Evolutionary conservation across 2,888 invertebrate species (phyloP).

Genomic region (Gasteruption jaculator): DNA sequence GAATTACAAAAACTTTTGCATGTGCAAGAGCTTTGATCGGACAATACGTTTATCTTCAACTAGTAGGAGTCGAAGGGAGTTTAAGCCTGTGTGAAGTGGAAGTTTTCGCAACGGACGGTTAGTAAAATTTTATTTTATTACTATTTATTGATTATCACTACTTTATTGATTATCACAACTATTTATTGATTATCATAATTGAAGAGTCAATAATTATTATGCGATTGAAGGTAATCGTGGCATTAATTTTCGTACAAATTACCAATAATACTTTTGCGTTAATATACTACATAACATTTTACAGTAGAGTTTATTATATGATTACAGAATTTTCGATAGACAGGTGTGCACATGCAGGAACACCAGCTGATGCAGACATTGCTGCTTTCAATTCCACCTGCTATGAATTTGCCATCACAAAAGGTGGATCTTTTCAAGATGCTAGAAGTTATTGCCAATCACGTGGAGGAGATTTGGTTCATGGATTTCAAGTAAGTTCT

Average conservation of each 20-base stretch:
- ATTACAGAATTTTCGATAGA: constrained; percentile 80
- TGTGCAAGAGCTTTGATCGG: constrained; percentile 83
- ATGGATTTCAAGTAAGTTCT: constrained; percentile 59
- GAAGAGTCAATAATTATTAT: neutral
- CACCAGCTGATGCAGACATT: constrained; percentile 75
- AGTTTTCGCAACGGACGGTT: constrained; percentile 86
- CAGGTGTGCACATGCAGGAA: constrained; percentile 70
- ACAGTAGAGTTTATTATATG: too few relatives aligned
- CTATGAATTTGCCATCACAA: constrained; percentile 80
- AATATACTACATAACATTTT: constrained; percentile 12
- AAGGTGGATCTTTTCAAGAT: constrained; percentile 78
- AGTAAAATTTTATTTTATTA: constrained; percentile 29
- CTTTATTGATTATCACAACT: neutral
- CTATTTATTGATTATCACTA: constrained; percentile 3
- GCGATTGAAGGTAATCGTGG: neutral
- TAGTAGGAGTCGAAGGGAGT: constrained; percentile 87
- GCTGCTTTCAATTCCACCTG: constrained; percentile 82
- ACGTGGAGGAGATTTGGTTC: constrained; percentile 69
- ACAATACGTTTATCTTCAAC: constrained; percentile 82
- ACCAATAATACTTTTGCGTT: constrained; percentile 1
- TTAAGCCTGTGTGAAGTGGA: constrained; percentile 88
- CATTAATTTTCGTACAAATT: constrained; percentile 2
- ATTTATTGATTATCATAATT: neutral
- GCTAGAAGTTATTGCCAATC: constrained; percentile 73
- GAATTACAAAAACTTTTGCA: constrained; percentile 84